Evolutionary conservation across 1,140 invertebrate species (phyloP), one percentile per base, ranked within the genome.

Genomic region (Zophobas atratus): DNA sequence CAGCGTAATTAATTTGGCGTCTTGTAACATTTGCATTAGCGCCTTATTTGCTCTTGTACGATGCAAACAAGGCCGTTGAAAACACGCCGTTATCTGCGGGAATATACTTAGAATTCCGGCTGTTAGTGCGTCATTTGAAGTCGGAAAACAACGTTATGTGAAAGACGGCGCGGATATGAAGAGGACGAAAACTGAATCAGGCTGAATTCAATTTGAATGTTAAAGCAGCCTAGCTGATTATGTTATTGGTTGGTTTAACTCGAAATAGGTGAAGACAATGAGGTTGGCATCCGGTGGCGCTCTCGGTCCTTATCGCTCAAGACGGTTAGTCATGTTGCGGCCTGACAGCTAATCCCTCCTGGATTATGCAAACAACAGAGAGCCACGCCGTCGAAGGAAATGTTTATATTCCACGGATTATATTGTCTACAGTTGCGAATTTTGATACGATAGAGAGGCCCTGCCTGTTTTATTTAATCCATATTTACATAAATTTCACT

Each of bases 401-500:
- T 81, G 80, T 81, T 81, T 81, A 81, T 80, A 79, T 79, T 73
- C 75, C 63, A 38, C 51, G 39, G 55, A 75, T 77, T 75, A 77
- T 78, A 77, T 78, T 76, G 79, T 80, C 79, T 80, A 63, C 72
- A 63, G 76, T 76, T 77, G 77, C 75, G 48, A 79, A 70, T 78
- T 78, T 75, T 76, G 76, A 76, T 79, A 77, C 73, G 60, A 76
- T 76, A 73, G 71, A 71, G 60, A 67, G 67, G 77, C 78, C 48
- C 38, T 36, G 76, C 43, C 76, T 77, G 80, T 80, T 82, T 78
- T 81, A 82, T 81, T 78, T 82, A 82, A 82, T 82, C 80, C 80
- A 81, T 81, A 82, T 82, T 82, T 82, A 82, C 81, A 81, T 82
- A 79, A 77, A 82, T 82, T 78, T 79, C 79, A 67, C 73, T 73